phyloP scores from a whole-genome alignment of 2,113 vertebrate species.

The Neolamprologus sp. region DNA sequence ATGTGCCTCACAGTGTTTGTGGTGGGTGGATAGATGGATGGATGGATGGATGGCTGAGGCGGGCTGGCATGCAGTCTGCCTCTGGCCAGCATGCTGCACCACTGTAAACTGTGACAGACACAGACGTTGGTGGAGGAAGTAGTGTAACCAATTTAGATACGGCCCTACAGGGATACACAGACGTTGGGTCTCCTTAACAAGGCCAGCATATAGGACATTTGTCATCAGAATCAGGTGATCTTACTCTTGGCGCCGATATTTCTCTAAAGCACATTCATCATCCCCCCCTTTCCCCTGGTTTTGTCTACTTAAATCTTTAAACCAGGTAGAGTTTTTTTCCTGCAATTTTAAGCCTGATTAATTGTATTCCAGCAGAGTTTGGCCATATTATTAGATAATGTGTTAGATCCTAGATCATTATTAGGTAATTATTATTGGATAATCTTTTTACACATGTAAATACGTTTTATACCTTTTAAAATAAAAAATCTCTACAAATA shows the following conservation, averaged over 20 bases:
- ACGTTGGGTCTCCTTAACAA: constrained; percentile 22
- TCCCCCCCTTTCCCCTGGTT: background rate
- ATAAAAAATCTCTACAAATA: background rate
- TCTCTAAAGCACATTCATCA: background rate
- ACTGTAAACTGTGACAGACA: constrained; percentile 26
- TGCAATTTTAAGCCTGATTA: background rate
- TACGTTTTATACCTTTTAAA: background rate
- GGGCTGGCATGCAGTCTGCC: constrained; percentile 1
- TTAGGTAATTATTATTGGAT: background rate
- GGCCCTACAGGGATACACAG: background rate
- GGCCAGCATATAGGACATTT: constrained; percentile 31
- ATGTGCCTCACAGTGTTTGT: background rate
- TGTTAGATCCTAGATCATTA: background rate
- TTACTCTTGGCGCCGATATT: background rate
- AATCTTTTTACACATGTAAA: background rate
- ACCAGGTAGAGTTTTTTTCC: background rate
- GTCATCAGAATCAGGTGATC: constrained; percentile 36
- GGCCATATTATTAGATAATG: background rate
- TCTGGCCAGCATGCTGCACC: constrained; percentile 36
- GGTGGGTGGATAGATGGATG: background rate
- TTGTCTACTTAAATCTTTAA: background rate
- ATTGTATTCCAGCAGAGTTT: background rate
- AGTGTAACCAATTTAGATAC: constrained; percentile 43
- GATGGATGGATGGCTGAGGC: constrained; percentile 10
- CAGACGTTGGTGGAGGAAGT: background rate